Conservation (phyloP, 2,888 invertebrate genomes). For the Abscondita cerata region DNA sequence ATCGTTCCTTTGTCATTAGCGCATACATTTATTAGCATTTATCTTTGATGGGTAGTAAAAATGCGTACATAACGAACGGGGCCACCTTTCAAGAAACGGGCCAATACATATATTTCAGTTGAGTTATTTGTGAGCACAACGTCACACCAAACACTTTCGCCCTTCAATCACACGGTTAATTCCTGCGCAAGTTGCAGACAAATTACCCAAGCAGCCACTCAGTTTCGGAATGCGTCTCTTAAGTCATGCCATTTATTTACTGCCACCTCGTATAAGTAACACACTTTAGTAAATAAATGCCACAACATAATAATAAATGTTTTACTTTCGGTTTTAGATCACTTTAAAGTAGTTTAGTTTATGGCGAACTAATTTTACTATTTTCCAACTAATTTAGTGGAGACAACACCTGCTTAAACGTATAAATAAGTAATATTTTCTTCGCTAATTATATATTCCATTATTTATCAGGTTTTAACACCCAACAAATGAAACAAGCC, state of each 20-base stretch:
- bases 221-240: constrained; percentile 48
- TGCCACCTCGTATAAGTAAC: constrained; percentile 40
- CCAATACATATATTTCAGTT: constrained; percentile 46
- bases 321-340: constrained; percentile 33
- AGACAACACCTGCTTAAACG: constrained; percentile 9
- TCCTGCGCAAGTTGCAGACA: constrained; percentile 54
- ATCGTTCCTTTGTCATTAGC: neutral
- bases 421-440: constrained; percentile 1
- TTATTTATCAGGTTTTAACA: too few species aligned
- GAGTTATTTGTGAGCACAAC: constrained; percentile 56
- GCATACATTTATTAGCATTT: neutral
- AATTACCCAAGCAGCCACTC: constrained; percentile 51
- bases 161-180: constrained; percentile 55
- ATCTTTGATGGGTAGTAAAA: constrained; percentile 10
- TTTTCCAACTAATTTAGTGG: constrained; percentile 11
- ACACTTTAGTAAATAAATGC: constrained; percentile 36
- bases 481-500: too few species aligned
- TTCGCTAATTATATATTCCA: neutral
- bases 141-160: constrained; percentile 56
- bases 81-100: constrained; percentile 45
- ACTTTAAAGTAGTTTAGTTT: constrained; percentile 18
- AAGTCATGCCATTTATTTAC: constrained; percentile 52
- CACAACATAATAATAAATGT: constrained; percentile 35
- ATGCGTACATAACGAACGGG: constrained; percentile 32
- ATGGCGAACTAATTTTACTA: constrained; percentile 11